Base-by-base conservation (phyloP, 37 sponge, comb jelly and placozoan genomes). In the Chondrosia reniformis region DNA sequence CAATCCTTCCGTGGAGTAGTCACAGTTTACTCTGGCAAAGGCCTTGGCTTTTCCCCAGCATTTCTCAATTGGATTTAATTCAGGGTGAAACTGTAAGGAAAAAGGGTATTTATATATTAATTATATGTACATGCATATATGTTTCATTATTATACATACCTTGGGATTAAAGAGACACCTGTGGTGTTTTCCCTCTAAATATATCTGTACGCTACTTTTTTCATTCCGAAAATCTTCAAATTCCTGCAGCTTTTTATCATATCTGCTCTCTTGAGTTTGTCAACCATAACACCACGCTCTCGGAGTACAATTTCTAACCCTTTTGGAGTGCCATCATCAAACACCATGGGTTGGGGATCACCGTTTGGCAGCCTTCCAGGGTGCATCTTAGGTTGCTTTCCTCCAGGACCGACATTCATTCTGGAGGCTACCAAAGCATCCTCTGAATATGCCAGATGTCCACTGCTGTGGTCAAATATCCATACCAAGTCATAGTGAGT, bases 381-480 rank as follows among this genome's bases (percentile, higher is more conserved):
- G 5, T 59, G 39, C 80, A 83, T 88, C 40, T 28, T 46, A 32
- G 89, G 80, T 33, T 84, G 85, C 43, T 79, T 78, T 5, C 89
- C 89, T 34, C 89, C 89, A 22, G 77, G 81, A 45, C 24, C 3
- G 19, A 88, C 80, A 67, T 88, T 88, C 84, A 84, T 88, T 45
- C 33, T 61, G 33, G 67, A 54, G 46, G 39, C 77, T 44, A 66
- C 65, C 19, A 83, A 64, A 13, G 67, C 67, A 64, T 79, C 79
- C 19, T 79, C 21, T n/a, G 76, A 59, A 25, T 52, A 33, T 74
- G 33, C 79, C 32, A 32, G 39, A 43, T 76, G 89, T 6, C 36
- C 37, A 21, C 71, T 41, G 15, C 62, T 64, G 46, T 87, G 31
- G 58, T 87, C 82, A 81, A 81, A 87, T 1, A 87, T 15, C 45